Conservation (phyloP, 2,113 vertebrate species). For the Gambusia affinis region DNA sequence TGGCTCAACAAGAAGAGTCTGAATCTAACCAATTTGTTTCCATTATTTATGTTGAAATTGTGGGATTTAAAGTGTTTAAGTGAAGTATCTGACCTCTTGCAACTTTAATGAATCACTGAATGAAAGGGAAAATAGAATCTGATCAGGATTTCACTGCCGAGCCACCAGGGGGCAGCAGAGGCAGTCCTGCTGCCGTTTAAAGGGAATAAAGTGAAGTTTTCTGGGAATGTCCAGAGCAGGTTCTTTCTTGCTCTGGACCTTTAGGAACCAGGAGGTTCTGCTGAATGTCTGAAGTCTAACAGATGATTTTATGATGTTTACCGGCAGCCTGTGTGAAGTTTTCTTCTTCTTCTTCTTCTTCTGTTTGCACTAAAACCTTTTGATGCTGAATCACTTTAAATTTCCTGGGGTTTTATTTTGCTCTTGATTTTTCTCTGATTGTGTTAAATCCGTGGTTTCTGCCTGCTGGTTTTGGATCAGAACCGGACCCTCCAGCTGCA, state of each 20-base stretch:
- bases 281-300: neutral
- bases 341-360: too few species aligned
- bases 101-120: neutral
- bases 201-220: neutral
- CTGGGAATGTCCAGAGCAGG: neutral
- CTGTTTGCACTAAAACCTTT: slow-evolving; percentile 16
- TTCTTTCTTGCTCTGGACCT: neutral
- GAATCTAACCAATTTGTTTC: neutral
- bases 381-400: neutral
- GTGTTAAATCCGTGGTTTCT: neutral
- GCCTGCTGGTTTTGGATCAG: neutral
- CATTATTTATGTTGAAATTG: neutral
- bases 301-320: neutral
- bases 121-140: neutral
- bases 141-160: neutral
- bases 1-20: neutral
- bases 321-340: neutral
- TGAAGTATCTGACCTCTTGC: neutral
- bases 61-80: neutral
- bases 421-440: neutral
- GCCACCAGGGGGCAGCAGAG: slow-evolving; percentile 6
- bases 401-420: neutral
- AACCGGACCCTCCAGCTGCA: neutral
- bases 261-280: neutral
- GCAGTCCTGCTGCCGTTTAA: neutral